A percentile compares a stretch with the other conserved stretches of the same genome.
These are phyloP conservation scores for Acanthosoma haemorrhoidale DNA, from an alignment of 2,888 invertebrate species.

Conservation along the genomic window DNA sequence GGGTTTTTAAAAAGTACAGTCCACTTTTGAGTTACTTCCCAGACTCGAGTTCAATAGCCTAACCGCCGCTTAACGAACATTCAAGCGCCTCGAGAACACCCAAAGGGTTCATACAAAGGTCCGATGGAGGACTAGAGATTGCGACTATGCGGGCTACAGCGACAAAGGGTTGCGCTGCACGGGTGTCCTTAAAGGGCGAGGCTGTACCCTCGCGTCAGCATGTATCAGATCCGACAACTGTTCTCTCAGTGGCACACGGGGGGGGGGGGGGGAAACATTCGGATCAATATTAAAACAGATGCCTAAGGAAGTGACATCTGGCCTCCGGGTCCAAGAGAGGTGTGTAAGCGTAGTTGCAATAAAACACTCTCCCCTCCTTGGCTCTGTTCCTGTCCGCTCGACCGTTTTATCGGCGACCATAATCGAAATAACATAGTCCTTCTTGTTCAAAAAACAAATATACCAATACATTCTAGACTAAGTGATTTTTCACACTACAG, in stretches of 20 bases:
- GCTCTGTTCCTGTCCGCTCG: neutral
- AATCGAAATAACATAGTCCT: no score
- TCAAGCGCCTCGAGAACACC: neutral
- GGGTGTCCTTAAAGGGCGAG: neutral
- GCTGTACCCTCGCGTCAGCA: neutral
- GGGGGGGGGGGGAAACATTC: no score
- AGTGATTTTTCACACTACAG: no score
- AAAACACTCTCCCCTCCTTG: neutral
- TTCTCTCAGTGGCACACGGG: neutral
- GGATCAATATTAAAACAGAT: conserved; percentile 26
- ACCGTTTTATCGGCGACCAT: no score
- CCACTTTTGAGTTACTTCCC: no score
- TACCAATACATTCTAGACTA: no score
- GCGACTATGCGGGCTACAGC: neutral
- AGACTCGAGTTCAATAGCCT: no score
- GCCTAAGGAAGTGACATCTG: conserved; percentile 14
- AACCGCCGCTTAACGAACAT: neutral
- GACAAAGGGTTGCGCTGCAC: neutral
- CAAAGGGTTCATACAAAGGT: neutral
- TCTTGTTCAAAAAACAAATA: no score
- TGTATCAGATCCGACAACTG: neutral
- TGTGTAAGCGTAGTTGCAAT: no score
- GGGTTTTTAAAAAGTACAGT: no score
- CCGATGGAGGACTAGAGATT: neutral
- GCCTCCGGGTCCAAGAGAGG: no score